Conservation (phyloP, 2,797 vertebrate species). For the Eulemur rubriventer region DNA sequence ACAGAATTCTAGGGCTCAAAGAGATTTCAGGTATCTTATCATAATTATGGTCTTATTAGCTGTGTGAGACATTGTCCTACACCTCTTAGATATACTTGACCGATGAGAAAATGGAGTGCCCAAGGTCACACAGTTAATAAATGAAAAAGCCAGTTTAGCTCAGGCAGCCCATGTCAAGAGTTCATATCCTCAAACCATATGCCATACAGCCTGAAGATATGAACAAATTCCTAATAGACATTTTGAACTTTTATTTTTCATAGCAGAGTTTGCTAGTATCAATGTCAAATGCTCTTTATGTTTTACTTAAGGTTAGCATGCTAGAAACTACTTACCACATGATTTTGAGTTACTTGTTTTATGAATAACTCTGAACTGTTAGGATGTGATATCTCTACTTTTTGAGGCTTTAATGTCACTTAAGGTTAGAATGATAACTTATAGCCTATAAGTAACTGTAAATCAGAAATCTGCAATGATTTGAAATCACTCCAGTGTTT, state of each 20-base stretch:
- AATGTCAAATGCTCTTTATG: neutral
- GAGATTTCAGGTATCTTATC: neutral
- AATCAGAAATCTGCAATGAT: neutral
- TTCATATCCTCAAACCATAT: neutral
- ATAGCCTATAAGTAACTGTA: neutral
- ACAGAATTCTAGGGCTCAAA: neutral
- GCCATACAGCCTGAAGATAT: neutral
- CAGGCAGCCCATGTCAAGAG: neutral
- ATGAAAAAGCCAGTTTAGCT: neutral
- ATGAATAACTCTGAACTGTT: neutral
- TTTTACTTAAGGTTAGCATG: neutral
- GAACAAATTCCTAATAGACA: neutral
- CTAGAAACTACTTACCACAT: neutral
- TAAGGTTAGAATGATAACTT: neutral
- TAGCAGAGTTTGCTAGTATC: neutral
- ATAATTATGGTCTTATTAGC: neutral
- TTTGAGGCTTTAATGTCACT: neutral
- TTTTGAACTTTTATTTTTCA: neutral
- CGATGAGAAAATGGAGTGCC: neutral
- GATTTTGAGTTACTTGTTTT: constrained; percentile 12
- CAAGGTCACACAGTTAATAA: neutral
- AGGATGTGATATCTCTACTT: neutral
- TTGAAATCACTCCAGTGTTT: neutral
- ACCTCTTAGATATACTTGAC: neutral
- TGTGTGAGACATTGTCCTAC: neutral